These are phyloP conservation scores for Hybognathus amarus DNA, from an alignment of 2,797 vertebrate genomes.

Conservation along the genomic window DNA sequence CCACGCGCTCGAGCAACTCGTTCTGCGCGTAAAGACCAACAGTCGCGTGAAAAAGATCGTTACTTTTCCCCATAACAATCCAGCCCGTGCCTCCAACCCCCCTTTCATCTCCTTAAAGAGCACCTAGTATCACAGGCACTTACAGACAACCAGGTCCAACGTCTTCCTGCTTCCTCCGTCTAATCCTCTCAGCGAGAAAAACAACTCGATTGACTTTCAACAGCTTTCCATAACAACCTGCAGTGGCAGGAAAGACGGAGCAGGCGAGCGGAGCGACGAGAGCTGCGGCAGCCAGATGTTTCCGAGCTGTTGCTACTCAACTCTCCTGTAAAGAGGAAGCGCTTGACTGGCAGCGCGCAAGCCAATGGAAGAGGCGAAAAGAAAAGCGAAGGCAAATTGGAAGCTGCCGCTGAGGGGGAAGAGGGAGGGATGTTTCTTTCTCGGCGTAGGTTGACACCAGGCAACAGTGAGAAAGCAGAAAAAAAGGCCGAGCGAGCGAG, in stretches of 20 bases:
- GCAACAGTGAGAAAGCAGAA: constrained; percentile 79
- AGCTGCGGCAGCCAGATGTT: constrained; percentile 96
- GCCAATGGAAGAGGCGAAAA: constrained; percentile 78
- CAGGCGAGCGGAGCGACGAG: constrained; percentile 79
- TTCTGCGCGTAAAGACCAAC: constrained; percentile 63
- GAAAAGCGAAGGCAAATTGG: constrained; percentile 78
- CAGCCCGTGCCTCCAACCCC: constrained; percentile 67
- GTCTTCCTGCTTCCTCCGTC: constrained; percentile 75
- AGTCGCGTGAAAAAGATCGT: constrained; percentile 72
- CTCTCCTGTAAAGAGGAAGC: constrained; percentile 77
- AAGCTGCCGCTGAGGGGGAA: constrained; percentile 74
- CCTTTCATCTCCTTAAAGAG: constrained; percentile 71
- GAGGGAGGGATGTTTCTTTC: constrained; percentile 79
- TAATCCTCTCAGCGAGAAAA: constrained; percentile 62
- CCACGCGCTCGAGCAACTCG: constrained; percentile 73
- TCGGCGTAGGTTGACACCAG: constrained; percentile 83
- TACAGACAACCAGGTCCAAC: constrained; percentile 80
- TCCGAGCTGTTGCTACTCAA: constrained; percentile 88
- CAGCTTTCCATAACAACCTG: constrained; percentile 83
- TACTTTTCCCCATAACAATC: constrained; percentile 77
- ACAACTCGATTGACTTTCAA: constrained; percentile 79
- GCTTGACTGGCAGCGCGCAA: constrained; percentile 80
- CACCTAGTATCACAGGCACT: constrained; percentile 77
- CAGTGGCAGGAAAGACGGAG: constrained; percentile 73
- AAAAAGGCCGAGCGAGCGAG: constrained; percentile 69